Base-by-base conservation (phyloP, 1,140 invertebrate species). In the Vollenhovia emeryi region DNA sequence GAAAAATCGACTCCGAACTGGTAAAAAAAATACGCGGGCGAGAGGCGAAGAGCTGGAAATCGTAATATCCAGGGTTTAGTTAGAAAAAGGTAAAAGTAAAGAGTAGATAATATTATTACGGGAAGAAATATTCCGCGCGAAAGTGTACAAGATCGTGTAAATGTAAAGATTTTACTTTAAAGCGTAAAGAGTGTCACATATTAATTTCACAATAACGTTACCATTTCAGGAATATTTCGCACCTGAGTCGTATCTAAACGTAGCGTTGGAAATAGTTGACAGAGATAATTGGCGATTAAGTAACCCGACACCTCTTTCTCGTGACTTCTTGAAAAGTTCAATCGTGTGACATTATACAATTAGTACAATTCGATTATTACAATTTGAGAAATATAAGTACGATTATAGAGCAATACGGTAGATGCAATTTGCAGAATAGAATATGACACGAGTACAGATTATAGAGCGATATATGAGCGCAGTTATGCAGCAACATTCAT, bases 141-240 rank as follows among this genome's bases (percentile, higher is more conserved):
- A 52, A 79, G n/a, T 36, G 8, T 74, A 27, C 50, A 50, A 69
- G 43, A 48, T 50, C 59, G 21, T 40, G 43, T 79, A 68, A 68
- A 11, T 66, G 52, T 24, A 36, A 13, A 66, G 30, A 52, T 78
- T 48, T 33, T 48, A 36, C 36, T 76, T 11, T 43, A 40, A 18
- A 40, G 33, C 50, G 24, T 74, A 60, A 48, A 9, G n/a, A 78
- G 7, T 52, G 33, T 27, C 2, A 36, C 40, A 62, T 48, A 78
- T 78, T 78, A 78, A 62, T 78, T 64, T 78, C 40, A 64, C 27
- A 13, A 64, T 78, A 18, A 78, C 13, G 8, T 78, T 64, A 78
- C 18, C 64, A 78, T 78, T 78, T 30, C 40, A 78, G 43, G 15
- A 62, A 64, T 33, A 43, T 78, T 48, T 11, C 59, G 64, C 30